Conservation (phyloP, 1,140 invertebrate species). For the Agraylea sexmaculata region DNA sequence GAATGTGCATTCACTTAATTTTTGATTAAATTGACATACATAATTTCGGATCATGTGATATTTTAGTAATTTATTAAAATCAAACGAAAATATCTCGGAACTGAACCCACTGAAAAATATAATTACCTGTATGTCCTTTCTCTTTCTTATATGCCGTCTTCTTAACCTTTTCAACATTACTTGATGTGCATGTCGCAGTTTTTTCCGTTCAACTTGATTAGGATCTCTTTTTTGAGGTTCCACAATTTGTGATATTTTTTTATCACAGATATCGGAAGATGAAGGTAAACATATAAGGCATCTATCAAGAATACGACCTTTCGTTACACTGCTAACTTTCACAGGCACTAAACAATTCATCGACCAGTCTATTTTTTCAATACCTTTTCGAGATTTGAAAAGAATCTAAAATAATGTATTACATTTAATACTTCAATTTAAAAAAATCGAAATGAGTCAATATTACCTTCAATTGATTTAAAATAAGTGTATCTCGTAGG, state of each 20-base stretch:
- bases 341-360: slow-evolving; percentile 43
- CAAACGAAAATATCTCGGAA: too few relatives aligned
- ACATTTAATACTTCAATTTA: slow-evolving; percentile 24
- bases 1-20: too few relatives aligned
- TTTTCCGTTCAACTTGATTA: slow-evolving; percentile 44
- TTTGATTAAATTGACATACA: too few relatives aligned
- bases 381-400: slow-evolving; percentile 11
- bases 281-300: slow-evolving; percentile 54
- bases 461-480: slow-evolving; percentile 33
- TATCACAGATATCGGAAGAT: slow-evolving; percentile 36
- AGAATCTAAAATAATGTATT: slow-evolving; percentile 13
- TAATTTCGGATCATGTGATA: too few relatives aligned
- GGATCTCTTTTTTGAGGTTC: slow-evolving; percentile 48
- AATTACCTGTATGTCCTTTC: slow-evolving; percentile 25
- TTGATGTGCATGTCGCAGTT: slow-evolving; percentile 44
- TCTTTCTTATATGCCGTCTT: slow-evolving; percentile 43
- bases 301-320: slow-evolving; percentile 40
- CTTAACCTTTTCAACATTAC: slow-evolving; percentile 45
- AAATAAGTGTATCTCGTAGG: slow-evolving; percentile 38
- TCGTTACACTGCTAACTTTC: slow-evolving; percentile 33
- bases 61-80: too few relatives aligned
- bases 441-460: too few relatives aligned
- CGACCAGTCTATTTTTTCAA: slow-evolving; percentile 9
- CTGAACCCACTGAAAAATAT: too few relatives aligned
- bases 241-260: slow-evolving; percentile 27